Conservation (phyloP, 2,113 vertebrate genomes). For the Piprites chloris region DNA sequence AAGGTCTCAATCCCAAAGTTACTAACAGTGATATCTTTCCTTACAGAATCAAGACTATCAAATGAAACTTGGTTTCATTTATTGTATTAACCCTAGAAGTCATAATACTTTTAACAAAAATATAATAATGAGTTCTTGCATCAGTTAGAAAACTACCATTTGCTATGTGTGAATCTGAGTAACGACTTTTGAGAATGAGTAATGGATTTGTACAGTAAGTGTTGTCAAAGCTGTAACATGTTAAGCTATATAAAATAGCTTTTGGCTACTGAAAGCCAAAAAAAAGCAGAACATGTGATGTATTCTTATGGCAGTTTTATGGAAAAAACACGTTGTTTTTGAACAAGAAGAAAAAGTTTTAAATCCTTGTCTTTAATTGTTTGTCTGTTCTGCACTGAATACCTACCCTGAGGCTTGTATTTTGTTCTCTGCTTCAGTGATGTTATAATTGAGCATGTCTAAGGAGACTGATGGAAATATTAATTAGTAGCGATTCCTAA, state of each 20-base stretch:
- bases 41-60: background rate
- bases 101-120: background rate
- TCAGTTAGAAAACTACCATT: background rate
- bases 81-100: background rate
- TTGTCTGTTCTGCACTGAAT: background rate
- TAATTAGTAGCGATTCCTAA: constrained; percentile 21
- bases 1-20: background rate
- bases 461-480: constrained; percentile 9
- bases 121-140: background rate
- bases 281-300: background rate
- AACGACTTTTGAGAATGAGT: background rate
- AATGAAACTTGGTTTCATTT: background rate
- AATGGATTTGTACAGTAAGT: background rate
- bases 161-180: background rate
- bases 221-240: background rate
- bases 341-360: background rate
- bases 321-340: background rate
- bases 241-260: background rate
- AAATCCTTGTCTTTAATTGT: background rate
- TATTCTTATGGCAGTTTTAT: background rate
- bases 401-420: background rate
- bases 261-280: background rate
- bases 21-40: background rate
- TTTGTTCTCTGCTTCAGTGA: constrained; percentile 19
- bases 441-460: constrained; percentile 18